Base-by-base conservation (phyloP, 2,797 vertebrate genomes). In the Enteromius trimaculatus region DNA sequence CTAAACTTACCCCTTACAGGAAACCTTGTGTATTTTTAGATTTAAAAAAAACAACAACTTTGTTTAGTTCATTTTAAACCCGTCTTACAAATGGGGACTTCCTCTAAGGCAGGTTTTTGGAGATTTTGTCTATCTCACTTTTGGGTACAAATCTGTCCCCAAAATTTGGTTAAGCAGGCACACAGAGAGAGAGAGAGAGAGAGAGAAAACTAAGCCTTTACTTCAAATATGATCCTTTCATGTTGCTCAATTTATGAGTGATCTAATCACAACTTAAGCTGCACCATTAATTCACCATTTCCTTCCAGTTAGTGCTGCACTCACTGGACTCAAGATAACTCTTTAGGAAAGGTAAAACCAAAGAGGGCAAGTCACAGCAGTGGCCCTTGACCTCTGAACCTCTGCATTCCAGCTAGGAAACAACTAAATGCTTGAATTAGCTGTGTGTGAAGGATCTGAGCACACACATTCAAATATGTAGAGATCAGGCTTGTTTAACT, bases 401-500 rank as follows among this genome's bases (percentile, higher is more conserved):
- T 74, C 55, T 79, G 78, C 78, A 87, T 88, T 89, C 86, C 84
- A 78, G 74, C 55, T 58, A 39, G 42, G 51, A 78, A 72, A 79
- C 70, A 82, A 72, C 82, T 44, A 53, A 53, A 71, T 77, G 72
- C 64, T 79, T 64, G 65, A 58, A 71, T 65, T 42, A 51, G 70
- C 75, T 70, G 79, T 71, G 42, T 37, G 65, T 68, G 34, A 74
- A 62, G 55, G 72, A 80, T 64, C 44, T 21, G 31, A 66, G 51
- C 37, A 13, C 47, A 31, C 70, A 21, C 47, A 74, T 5, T 4
- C 8, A 62, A 17, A 77, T 19, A 65, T 76, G 69, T 71, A 44
- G 51, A 71, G 34, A 60, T 71, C 65, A 79, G 64, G 47, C 66
- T 83, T 14, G 31, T 70, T 70, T 80, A 87, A 76, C 37, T 51